These are phyloP conservation scores for Dolichoris vasculosae DNA, from an alignment of 1,140 invertebrate species.

Conservation along the genomic window DNA sequence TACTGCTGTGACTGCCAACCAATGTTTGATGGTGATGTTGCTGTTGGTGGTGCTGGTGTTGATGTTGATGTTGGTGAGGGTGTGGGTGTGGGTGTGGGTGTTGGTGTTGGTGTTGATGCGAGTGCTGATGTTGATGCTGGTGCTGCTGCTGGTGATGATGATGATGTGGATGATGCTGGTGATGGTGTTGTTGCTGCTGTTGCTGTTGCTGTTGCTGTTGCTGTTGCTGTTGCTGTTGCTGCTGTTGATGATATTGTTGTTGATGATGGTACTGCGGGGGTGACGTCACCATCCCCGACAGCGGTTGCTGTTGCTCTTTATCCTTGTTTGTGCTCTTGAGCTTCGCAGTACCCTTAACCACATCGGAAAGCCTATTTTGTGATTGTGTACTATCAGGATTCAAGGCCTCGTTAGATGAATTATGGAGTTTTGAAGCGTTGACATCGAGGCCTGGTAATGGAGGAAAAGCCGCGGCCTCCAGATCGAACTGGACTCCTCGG, in stretches of 20 bases:
- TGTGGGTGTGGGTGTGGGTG: constrained; percentile 47
- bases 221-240: constrained; percentile 59
- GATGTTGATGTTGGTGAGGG: constrained; percentile 47
- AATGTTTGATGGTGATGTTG: constrained; percentile 59
- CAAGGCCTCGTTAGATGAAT: constrained; percentile 60
- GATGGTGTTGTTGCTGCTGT: constrained; percentile 53
- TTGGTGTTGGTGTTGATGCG: constrained; percentile 54
- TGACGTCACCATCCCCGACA: constrained; percentile 38
- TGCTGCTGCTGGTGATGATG: constrained; percentile 61
- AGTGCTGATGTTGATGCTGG: constrained; percentile 44
- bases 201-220: constrained; percentile 57
- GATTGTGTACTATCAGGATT: constrained; percentile 66
- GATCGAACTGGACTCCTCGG: constrained; percentile 82
- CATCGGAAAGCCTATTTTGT: constrained; percentile 83
- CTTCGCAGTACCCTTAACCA: constrained; percentile 85
- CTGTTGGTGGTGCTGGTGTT: constrained; percentile 53
- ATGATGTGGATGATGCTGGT: constrained; percentile 58
- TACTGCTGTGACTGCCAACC: constrained; percentile 56
- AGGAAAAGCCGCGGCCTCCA: constrained; percentile 87
- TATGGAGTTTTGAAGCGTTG: constrained; percentile 67
- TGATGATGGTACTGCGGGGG: constrained; percentile 56
- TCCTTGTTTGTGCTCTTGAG: constrained; percentile 74
- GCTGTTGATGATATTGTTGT: constrained; percentile 56
- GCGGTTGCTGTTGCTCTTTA: constrained; percentile 61
- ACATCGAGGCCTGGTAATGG: constrained; percentile 81